Evolutionary conservation across 2,888 invertebrate genomes (phyloP), one percentile per base, ranked within the genome.

Genomic region (Ectemnius continuus): DNA sequence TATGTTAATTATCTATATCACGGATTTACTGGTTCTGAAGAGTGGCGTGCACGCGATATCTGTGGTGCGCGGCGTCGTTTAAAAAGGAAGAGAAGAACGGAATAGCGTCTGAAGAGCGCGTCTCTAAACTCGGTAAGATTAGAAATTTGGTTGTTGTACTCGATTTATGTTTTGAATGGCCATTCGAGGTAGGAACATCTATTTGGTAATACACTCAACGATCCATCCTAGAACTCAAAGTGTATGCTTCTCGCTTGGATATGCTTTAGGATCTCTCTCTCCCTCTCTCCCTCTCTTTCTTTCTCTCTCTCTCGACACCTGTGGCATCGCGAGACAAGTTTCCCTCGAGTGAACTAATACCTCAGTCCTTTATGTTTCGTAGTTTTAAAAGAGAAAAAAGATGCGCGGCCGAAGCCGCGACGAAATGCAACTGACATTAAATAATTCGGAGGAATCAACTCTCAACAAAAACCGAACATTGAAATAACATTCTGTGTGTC

Each of bases 11-110:
- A 85, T 78, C 85, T 87, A 84, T 86, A 88, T 88, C 88, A 88
- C 86, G 85, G 85, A 87, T 84, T 87, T 86, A 87, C 88, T 88
- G 88, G 87, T 88, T 88, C 83, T 84, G 79, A 84, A 81, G 76
- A 81, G 81, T 36, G 36, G 85, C 16, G 52, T 59, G 74, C 65
- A 67, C 73, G 23, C 67, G 71, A 78, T 63, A 70, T 80, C 60
- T 74, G 78, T 61, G 61, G 72, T 81, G 73, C 71, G 57, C 71
- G 57, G 68, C 70, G 56, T 74, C 47, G 59, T 69, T 23, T 67
- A 65, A 71, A 76, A 74, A 67, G 61, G 63, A 75, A 66, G 72
- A n/a, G 57, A 78, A 66, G 11, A 61, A 20, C 48, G 73, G 16
- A 71, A 62, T 58, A 67, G 67, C 61, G 28, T 62, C 8, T 63